These are phyloP conservation scores for Emydocephalus ijimae DNA, from an alignment of 2,113 vertebrate genomes.

Conservation along the genomic window DNA sequence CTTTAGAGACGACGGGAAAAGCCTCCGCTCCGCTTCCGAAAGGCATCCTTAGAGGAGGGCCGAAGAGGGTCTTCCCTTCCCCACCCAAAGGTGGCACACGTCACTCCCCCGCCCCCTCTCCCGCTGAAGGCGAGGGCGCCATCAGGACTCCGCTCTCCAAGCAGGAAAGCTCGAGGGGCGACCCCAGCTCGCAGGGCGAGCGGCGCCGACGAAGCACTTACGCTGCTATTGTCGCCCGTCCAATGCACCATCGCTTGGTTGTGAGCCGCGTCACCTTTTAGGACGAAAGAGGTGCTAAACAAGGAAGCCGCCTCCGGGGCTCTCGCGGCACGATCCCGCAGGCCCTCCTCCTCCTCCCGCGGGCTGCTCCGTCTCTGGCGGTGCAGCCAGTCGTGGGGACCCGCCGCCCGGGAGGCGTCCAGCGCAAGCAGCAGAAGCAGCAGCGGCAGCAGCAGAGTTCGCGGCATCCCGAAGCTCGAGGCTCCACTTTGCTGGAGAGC, in stretches of 20 bases:
- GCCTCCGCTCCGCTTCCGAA: neutral
- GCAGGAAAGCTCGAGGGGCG: neutral
- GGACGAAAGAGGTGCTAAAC: slow-evolving; percentile 93
- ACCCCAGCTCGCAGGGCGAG: neutral
- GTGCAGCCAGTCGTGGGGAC: slow-evolving; percentile 28
- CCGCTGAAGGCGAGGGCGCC: neutral
- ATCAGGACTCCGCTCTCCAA: neutral
- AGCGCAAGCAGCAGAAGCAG: neutral
- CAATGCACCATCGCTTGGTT: slow-evolving; percentile 99
- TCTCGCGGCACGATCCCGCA: slow-evolving; percentile 21
- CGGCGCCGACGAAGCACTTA: slow-evolving; percentile 71
- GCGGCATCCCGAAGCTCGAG: neutral
- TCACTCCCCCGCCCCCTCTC: neutral
- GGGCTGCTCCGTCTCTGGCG: slow-evolving; percentile 57
- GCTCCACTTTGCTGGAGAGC: neutral
- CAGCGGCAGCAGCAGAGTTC: slow-evolving; percentile 16
- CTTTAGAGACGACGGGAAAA: neutral
- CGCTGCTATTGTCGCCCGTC: slow-evolving; percentile 98
- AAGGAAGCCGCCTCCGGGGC: slow-evolving; percentile 68
- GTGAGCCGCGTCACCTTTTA: slow-evolving; percentile 93
- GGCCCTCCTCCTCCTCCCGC: slow-evolving; percentile 51
- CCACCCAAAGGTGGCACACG: neutral
- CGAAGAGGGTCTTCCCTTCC: neutral
- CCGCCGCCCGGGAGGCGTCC: slow-evolving; percentile 55
- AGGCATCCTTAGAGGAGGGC: neutral